Evolutionary conservation across 2,113 vertebrate species (phyloP).

Genomic region (Tichodroma muraria): DNA sequence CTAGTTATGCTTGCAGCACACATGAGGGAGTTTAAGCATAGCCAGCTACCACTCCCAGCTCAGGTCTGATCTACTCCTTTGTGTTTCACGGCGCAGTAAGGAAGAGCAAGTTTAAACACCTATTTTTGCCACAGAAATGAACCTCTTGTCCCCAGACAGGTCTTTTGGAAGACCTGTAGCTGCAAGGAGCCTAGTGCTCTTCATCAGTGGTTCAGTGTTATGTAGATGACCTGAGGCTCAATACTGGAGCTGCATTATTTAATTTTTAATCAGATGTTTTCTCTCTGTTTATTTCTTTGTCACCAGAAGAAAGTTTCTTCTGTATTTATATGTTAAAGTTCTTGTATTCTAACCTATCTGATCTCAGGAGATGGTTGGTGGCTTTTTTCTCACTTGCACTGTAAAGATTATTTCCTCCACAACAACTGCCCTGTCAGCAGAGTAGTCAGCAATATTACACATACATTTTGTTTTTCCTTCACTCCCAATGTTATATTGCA

Average conservation of each 20-base stretch:
- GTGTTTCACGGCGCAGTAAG: neutral
- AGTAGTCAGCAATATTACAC: slow-evolving; percentile 23
- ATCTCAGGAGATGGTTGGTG: neutral
- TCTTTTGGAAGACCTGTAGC: neutral
- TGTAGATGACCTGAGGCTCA: neutral
- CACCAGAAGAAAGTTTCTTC: neutral
- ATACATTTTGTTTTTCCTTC: neutral
- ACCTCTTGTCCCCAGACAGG: neutral
- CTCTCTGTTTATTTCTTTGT: neutral
- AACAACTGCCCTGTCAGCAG: slow-evolving; percentile 38
- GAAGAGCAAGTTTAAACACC: neutral
- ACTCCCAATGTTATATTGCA: neutral
- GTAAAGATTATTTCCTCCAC: slow-evolving; percentile 25
- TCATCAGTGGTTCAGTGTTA: neutral
- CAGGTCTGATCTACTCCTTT: neutral
- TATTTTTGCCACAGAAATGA: neutral
- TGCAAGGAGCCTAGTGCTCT: neutral
- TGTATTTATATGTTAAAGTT: neutral
- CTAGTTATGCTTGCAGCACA: neutral
- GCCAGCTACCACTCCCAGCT: neutral
- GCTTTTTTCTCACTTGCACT: neutral
- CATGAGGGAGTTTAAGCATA: neutral
- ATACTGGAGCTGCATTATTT: neutral
- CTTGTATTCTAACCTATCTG: neutral
- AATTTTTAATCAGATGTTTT: neutral